Evolutionary conservation across 2,888 invertebrate genomes (phyloP), one percentile per base, ranked within the genome.

Genomic region (Tenthredo mesomela): DNA sequence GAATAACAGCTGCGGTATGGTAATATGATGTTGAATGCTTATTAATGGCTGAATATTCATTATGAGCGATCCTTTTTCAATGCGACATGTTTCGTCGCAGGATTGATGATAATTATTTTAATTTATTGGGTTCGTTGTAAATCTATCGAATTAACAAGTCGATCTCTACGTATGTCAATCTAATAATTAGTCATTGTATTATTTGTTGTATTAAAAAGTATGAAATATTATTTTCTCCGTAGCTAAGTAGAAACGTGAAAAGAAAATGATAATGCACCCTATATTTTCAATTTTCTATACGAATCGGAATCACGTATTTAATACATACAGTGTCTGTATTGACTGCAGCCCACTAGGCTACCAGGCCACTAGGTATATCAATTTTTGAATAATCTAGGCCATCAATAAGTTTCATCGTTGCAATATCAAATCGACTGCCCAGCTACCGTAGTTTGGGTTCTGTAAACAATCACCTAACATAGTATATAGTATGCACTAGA

Each of bases 141-240:
- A 78, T 80, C 65, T 47, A 82, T 50, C 9, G 29, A n/a, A 25
- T 71, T 29, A 73, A 50, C 47, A 50, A 73, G 71, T 80, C 40
- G 15, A 65, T 29, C 29, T 29, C 54, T 77, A 54, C 33, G 15
- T 33, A n/a, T 43, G 25, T 33, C 77, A 29, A 77, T 54, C 61
- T 40, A 61, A 61, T 37, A 80, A 80, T 61, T 65, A 50, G 37
- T 37, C 12, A 58, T 61, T 47, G 18, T 67, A 67, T 29, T 91
- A 90, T 73, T 43, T 43, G 25, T 25, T 73, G 71, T 73, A 73
- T 73, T 40, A 90, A 91, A 91, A 92, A 91, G 90, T 92, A 91
- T 91, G 88, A 91, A 92, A 92, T 89, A 89, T 89, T 89, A 89
- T 89, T 18, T 67, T 29, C 4, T 9, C 43, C 88, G 84, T 88